Base-by-base conservation (phyloP, 2,113 vertebrate species). In the Chloropsis cyanopogon region DNA sequence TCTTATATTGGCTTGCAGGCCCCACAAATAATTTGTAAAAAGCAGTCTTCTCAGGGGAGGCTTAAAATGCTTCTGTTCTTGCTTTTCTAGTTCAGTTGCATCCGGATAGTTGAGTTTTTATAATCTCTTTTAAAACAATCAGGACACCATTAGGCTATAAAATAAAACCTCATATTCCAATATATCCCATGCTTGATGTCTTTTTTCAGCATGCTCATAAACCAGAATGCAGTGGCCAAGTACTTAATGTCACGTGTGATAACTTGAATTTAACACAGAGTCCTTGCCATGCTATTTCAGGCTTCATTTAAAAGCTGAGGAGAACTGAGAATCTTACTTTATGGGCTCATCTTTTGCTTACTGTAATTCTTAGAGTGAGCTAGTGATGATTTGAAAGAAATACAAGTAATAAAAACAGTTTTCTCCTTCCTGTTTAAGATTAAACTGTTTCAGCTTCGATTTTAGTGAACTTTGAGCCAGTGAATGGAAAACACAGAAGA, bases 261-360 rank as follows among this genome's bases (percentile, higher is more conserved):
- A 80, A 80, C 59, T 33, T 85, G 59, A 69, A 70, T 90, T 90
- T 86, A 83, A 80, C 29, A 46, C 31, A 46, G 26, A 35, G 41
- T 78, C 56, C 71, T 86, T 86, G 54, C 71, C 0, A 0, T 93
- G 72, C n/a, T 44, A 42, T 84, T 93, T 95, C 42, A 94, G 78
- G 64, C 71, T 88, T 93, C 65, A 82, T 77, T 93, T 91, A 77
- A 88, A 93, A 92, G 73, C 57, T 78, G 33, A 79, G 61, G 61
- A 86, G 83, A 86, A 90, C 76, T 2, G 3, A 78, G 53, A 84
- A 60, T 78, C 57, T 95, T 28, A 29, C n/a, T 80, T 70, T 70
- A 92, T 70, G 28, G 47, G 29, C 57, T 86, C 83, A 68, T 71
- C 50, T 82, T 93, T 42, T 64, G 84, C 41, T 29, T 82, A 25